These are phyloP conservation scores for Dinoponera quadriceps DNA, from an alignment of 1,140 invertebrate species.

Conservation along the genomic window DNA sequence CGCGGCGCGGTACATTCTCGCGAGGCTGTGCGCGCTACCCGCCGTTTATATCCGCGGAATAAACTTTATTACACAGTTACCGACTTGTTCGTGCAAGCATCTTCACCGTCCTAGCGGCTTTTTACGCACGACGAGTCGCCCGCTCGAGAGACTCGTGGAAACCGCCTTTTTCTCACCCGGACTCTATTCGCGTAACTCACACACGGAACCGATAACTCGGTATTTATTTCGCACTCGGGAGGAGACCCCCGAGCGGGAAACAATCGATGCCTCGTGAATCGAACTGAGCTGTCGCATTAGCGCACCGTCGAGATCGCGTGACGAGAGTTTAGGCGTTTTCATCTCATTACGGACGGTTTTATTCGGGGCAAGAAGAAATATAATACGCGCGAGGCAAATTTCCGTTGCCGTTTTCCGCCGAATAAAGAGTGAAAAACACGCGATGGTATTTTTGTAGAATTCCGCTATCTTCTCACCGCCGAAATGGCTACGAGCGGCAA, in stretches of 20 bases:
- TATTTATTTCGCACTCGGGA: constrained; percentile 1
- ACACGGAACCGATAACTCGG: not conserved
- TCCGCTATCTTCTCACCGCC: constrained; percentile 12
- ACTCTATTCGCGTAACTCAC: not conserved
- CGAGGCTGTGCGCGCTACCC: constrained; percentile 5
- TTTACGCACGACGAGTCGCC: not conserved
- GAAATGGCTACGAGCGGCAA: constrained; percentile 12
- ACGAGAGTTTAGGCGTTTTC: not conserved
- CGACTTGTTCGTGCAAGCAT: constrained; percentile 31
- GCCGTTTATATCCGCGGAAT: constrained; percentile 34
- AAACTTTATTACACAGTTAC: constrained; percentile 49
- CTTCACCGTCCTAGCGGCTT: not conserved
- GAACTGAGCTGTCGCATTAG: not conserved
- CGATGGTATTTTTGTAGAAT: constrained; percentile 22
- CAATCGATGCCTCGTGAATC: not conserved
- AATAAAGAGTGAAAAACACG: constrained; percentile 29
- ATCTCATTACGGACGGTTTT: constrained; percentile 6
- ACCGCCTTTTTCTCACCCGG: not conserved
- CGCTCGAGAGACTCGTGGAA: not conserved
- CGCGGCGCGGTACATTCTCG: constrained; percentile 27
- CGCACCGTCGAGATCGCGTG: not conserved
- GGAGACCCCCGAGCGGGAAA: not conserved
- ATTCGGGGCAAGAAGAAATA: too few species aligned
- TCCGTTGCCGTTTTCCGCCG: not conserved
- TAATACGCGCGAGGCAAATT: constrained; percentile 6